phyloP scores from a whole-genome alignment of 2,113 vertebrate species.

The Orthochromis malagaraziensis region DNA sequence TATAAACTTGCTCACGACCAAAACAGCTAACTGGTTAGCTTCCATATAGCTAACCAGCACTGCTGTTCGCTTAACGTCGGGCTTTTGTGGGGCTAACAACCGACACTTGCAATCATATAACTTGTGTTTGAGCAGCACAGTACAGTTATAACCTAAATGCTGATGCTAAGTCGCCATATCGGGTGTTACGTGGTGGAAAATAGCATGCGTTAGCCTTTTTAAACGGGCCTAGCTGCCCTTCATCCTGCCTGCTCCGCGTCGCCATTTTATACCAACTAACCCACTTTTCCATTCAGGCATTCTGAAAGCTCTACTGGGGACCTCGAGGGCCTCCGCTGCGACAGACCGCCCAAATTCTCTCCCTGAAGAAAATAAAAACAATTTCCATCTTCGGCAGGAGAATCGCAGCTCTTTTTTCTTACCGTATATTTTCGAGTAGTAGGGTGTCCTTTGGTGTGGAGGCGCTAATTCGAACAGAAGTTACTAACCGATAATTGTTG shows the following conservation, averaged over 20 bases:
- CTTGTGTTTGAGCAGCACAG: neutral
- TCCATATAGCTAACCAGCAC: neutral
- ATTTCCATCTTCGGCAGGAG: neutral
- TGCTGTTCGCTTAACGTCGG: neutral
- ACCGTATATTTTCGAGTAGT: slow-evolving; percentile 49
- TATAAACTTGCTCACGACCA: neutral
- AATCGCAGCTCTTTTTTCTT: slow-evolving; percentile 50
- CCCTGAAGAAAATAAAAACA: slow-evolving; percentile 67
- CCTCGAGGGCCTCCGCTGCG: slow-evolving; percentile 71
- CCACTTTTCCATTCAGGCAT: slow-evolving; percentile 73
- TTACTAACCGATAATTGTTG: slow-evolving; percentile 57
- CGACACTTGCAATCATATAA: accelerated
- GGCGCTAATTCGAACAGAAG: slow-evolving; percentile 16
- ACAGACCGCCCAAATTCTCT: slow-evolving; percentile 66
- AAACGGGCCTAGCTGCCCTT: slow-evolving; percentile 69
- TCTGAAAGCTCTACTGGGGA: slow-evolving; percentile 73
- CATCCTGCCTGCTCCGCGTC: slow-evolving; percentile 71
- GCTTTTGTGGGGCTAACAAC: neutral
- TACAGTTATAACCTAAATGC: neutral
- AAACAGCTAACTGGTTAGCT: neutral
- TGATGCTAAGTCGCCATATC: neutral
- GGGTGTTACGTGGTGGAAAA: neutral
- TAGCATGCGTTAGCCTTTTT: neutral
- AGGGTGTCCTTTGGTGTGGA: neutral
- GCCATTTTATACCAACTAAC: slow-evolving; percentile 62